Conservation (phyloP, 30 jellyfish, hydroid and myxozoan species). For the Hydractinia symbiolongicarpus region DNA sequence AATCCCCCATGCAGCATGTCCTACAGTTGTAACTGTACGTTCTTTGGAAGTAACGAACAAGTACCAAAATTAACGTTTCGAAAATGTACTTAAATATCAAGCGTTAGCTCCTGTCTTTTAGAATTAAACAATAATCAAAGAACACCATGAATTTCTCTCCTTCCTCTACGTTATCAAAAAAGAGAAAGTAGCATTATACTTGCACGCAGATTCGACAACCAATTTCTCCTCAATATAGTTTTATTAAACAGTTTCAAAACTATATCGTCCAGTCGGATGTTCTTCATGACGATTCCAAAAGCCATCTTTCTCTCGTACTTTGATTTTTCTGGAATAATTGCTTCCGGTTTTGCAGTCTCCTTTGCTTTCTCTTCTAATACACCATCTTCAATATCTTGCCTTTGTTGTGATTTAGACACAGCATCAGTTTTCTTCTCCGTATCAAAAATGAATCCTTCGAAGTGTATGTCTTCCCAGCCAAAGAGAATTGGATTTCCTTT, state of each 20-base stretch:
- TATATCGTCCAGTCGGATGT: constrained; percentile 55
- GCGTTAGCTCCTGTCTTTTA: no score
- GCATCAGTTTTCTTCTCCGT: neutral
- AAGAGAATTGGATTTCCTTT: constrained; percentile 62
- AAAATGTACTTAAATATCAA: no score
- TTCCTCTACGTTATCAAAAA: no score
- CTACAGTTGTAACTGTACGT: no score
- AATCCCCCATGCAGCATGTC: no score
- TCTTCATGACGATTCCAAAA: constrained; percentile 44
- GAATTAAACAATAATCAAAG: no score
- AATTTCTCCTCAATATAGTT: constrained; percentile 33
- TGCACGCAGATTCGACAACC: constrained; percentile 68
- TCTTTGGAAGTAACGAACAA: no score
- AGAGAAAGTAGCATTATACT: constrained; percentile 27
- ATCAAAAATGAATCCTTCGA: constrained; percentile 61
- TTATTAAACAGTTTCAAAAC: constrained; percentile 41
- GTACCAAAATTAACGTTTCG: no score
- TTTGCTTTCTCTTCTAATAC: neutral
- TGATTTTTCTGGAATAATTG: neutral
- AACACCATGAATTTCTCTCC: no score
- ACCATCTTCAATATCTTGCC: neutral
- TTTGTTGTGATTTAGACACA: neutral
- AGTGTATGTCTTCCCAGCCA: constrained; percentile 46
- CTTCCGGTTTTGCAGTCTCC: neutral
- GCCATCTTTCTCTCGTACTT: constrained; percentile 33